Percentiles rank a stretch among this genome's conserved stretches.
Evolutionary conservation across 2,888 invertebrate species (phyloP).

Genomic region (Oxytorus armatus): DNA sequence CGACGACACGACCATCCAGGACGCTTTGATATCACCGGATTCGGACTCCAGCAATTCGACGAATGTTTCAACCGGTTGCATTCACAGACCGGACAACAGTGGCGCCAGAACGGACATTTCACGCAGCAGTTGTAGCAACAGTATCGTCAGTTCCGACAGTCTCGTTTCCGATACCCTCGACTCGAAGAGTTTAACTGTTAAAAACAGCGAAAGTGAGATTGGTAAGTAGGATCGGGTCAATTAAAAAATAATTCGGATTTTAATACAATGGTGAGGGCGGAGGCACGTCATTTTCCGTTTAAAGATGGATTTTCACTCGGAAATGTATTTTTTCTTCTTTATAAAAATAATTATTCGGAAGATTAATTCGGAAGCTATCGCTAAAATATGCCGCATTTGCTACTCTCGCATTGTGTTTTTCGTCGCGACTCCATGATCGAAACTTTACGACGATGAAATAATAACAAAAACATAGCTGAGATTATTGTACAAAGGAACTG

Average conservation of each 20-base stretch:
- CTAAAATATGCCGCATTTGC: too few relatives aligned
- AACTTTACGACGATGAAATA: too few relatives aligned
- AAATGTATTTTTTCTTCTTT: too few relatives aligned
- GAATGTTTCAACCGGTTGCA: conserved; percentile 72
- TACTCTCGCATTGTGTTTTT: too few relatives aligned
- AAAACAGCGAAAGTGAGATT: conserved; percentile 82
- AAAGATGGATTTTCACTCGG: neutral
- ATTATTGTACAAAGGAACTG: too few relatives aligned
- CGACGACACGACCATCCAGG: conserved; percentile 81
- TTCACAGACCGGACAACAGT: conserved; percentile 67
- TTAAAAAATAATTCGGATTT: neutral
- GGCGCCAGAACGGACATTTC: conserved; percentile 64
- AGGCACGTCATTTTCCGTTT: neutral
- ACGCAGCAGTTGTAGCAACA: conserved; percentile 78
- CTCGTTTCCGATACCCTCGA: conserved; percentile 79
- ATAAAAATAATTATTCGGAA: too few relatives aligned
- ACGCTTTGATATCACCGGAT: conserved; percentile 80
- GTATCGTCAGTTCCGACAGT: conserved; percentile 80
- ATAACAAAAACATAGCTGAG: too few relatives aligned
- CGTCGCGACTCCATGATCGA: too few relatives aligned
- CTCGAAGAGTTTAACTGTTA: conserved; percentile 76
- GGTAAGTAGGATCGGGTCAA: conserved; percentile 72
- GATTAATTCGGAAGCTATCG: too few relatives aligned
- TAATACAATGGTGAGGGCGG: too few relatives aligned
- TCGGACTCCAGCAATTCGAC: conserved; percentile 78